These are phyloP conservation scores for Andrena minutula DNA, from an alignment of 2,888 invertebrate species.

Conservation along the genomic window DNA sequence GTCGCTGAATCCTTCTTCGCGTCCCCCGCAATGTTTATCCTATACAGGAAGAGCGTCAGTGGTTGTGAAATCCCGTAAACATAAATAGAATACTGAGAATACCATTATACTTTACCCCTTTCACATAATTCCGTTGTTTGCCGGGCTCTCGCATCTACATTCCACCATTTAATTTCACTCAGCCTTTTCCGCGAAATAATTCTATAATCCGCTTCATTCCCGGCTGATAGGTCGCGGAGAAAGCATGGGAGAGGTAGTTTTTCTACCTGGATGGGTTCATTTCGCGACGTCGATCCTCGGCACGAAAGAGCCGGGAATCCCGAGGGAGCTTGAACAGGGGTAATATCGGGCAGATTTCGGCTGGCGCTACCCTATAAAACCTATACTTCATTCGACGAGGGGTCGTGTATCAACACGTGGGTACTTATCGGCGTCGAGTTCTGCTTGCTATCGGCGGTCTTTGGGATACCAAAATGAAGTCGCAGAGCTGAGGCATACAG, in stretches of 20 bases:
- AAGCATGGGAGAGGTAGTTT: not conserved
- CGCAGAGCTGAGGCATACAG: not conserved
- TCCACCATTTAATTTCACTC: no score
- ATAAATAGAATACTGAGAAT: no score
- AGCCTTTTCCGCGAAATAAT: no score
- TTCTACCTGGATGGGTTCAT: slow-evolving; percentile 18
- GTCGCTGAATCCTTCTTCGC: not conserved
- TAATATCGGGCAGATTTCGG: slow-evolving; percentile 56
- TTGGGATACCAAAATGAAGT: slow-evolving; percentile 43
- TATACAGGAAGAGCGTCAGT: no score
- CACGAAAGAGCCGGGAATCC: slow-evolving; percentile 4
- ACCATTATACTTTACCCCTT: no score
- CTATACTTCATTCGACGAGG: slow-evolving; percentile 47
- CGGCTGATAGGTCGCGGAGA: not conserved
- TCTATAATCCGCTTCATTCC: no score
- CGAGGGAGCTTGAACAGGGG: slow-evolving; percentile 28
- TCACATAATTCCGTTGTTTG: no score
- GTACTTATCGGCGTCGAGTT: slow-evolving; percentile 54
- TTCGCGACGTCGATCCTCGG: slow-evolving; percentile 9
- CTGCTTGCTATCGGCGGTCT: slow-evolving; percentile 44
- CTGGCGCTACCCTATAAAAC: slow-evolving; percentile 50
- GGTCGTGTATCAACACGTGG: slow-evolving; percentile 66
- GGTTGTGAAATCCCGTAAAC: no score
- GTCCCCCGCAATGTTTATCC: no score
- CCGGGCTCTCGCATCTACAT: no score